Percentiles rank a stretch among this genome's conserved stretches.
These are phyloP conservation scores for Podarcis raffonei DNA, from an alignment of 2,113 vertebrate genomes.

Conservation along the genomic window DNA sequence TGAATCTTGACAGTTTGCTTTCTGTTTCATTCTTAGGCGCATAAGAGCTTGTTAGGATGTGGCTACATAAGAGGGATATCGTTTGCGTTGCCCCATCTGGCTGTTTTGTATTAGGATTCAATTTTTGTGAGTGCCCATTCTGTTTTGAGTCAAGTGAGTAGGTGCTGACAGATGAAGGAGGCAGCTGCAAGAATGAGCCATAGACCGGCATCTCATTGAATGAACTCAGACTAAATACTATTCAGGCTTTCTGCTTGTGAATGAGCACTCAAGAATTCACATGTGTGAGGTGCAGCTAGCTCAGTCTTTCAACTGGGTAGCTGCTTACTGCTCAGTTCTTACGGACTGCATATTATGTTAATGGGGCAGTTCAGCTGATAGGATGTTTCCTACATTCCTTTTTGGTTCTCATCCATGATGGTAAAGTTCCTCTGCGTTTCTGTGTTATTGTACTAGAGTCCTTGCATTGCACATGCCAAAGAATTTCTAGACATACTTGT, in stretches of 20 bases:
- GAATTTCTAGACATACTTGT: too few relatives aligned
- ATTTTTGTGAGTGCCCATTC: neutral
- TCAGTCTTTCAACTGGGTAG: neutral
- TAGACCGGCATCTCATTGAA: neutral
- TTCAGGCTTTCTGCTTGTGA: neutral
- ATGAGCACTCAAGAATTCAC: neutral
- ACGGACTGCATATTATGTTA: neutral
- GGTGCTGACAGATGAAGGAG: neutral
- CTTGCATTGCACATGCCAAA: neutral
- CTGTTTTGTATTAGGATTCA: neutral
- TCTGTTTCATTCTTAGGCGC: neutral
- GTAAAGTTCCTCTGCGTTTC: neutral
- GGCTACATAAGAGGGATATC: neutral
- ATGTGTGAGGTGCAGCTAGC: neutral
- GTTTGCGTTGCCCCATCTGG: neutral
- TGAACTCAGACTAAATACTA: neutral
- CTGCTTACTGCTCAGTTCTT: neutral
- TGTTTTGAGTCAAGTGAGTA: neutral
- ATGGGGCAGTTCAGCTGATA: neutral
- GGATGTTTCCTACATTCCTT: neutral
- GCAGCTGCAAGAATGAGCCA: neutral
- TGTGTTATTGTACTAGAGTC: neutral
- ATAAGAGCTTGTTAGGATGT: neutral
- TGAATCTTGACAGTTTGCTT: neutral
- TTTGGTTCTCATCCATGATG: neutral